A percentile compares a stretch with the other conserved stretches of the same genome.
Evolutionary conservation across 2,888 invertebrate genomes (phyloP).

Genomic region (Unio delphinus): DNA sequence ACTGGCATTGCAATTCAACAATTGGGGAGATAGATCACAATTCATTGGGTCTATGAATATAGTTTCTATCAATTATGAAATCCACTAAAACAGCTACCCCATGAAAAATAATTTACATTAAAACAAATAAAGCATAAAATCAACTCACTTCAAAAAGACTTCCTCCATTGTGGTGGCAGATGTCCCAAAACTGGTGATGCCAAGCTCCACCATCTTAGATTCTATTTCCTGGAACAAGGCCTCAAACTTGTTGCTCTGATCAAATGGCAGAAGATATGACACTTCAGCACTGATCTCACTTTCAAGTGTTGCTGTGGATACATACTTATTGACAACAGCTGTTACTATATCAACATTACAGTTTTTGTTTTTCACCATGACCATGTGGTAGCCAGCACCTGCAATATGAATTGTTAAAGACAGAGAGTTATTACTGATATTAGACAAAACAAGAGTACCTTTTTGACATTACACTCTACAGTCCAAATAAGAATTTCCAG

Average conservation of each 20-base stretch:
- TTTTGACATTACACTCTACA: too few species aligned
- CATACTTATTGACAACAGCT: constrained; percentile 76
- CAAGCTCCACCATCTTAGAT: constrained; percentile 72
- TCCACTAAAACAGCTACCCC: neutral
- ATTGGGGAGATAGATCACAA: too few species aligned
- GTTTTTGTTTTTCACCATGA: constrained; percentile 75
- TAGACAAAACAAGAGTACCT: too few species aligned
- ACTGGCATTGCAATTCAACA: too few species aligned
- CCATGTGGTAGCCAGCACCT: constrained; percentile 87
- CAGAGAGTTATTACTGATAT: too few species aligned
- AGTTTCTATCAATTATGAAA: too few species aligned
- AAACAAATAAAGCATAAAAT: neutral
- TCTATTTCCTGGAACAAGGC: constrained; percentile 62
- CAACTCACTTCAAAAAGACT: constrained; percentile 75
- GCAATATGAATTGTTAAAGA: constrained; percentile 9
- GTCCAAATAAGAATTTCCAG: too few species aligned
- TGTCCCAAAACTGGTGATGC: constrained; percentile 85
- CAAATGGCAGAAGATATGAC: constrained; percentile 63
- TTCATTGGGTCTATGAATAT: too few species aligned
- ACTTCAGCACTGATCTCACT: constrained; percentile 70
- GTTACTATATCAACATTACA: constrained; percentile 75
- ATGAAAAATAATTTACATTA: neutral
- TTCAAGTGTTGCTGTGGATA: constrained; percentile 78
- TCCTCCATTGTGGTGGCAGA: constrained; percentile 91
- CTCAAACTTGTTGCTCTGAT: constrained; percentile 55